Percentiles rank a stretch among this genome's conserved stretches.
These are phyloP conservation scores for Girardinus metallicus DNA, from an alignment of 2,797 vertebrate genomes.

Conservation along the genomic window DNA sequence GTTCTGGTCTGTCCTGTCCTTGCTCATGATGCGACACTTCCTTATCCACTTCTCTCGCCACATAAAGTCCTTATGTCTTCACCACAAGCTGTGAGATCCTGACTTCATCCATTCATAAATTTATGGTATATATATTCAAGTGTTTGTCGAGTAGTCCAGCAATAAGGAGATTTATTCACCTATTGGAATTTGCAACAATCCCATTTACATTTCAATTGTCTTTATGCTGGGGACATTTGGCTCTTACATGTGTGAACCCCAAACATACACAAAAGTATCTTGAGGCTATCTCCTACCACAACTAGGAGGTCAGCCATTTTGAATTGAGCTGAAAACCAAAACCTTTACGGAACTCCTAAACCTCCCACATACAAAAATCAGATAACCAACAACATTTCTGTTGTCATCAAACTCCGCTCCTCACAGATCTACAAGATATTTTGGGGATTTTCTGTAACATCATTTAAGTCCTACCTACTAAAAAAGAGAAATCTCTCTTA, in stretches of 20 bases:
- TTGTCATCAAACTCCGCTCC: neutral
- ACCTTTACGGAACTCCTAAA: neutral
- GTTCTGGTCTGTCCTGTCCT: conserved; percentile 50
- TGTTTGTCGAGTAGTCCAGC: neutral
- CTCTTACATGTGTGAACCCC: neutral
- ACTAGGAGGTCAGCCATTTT: neutral
- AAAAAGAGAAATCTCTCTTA: neutral
- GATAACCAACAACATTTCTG: neutral
- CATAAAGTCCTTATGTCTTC: conserved; percentile 36
- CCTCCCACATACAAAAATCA: neutral
- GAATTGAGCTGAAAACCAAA: neutral
- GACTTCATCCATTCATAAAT: conserved; percentile 9
- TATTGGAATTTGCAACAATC: neutral
- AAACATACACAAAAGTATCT: neutral
- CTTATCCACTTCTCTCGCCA: conserved; percentile 53
- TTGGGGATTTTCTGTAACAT: neutral
- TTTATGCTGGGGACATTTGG: neutral
- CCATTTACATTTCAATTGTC: neutral
- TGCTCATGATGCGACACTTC: conserved; percentile 58
- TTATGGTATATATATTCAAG: neutral
- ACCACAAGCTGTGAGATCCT: conserved; percentile 23
- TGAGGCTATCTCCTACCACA: neutral
- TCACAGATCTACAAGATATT: neutral
- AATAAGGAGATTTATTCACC: neutral
- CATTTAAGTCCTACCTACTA: neutral